A percentile compares a stretch with the other conserved stretches of the same genome.
phyloP scores from a whole-genome alignment of 2,888 invertebrate species.

The Ethmia dodecea region DNA sequence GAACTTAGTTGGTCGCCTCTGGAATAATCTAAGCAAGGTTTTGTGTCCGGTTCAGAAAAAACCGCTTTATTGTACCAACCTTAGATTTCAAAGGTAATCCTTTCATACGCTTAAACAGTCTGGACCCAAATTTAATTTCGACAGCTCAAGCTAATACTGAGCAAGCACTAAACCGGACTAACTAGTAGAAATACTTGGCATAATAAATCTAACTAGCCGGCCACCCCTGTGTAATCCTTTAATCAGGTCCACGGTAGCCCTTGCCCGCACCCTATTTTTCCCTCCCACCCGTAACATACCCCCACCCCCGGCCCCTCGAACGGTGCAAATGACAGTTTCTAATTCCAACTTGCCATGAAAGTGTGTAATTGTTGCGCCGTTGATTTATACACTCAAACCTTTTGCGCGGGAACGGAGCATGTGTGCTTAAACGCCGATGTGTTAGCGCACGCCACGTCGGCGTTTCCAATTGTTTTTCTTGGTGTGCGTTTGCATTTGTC shows the following conservation, averaged over 20 bases:
- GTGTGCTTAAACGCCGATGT: slow-evolving; percentile 32
- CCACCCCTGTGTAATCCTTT: slow-evolving; percentile 73
- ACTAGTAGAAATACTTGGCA: slow-evolving; percentile 72
- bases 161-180: slow-evolving; percentile 35
- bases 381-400: slow-evolving; percentile 73
- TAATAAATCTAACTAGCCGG: slow-evolving; percentile 76
- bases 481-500: slow-evolving; percentile 20
- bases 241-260: slow-evolving; percentile 74
- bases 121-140: neutral
- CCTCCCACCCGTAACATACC: slow-evolving; percentile 50
- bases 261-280: slow-evolving; percentile 72
- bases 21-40: too few species aligned
- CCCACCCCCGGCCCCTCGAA: slow-evolving; percentile 54
- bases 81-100: too few species aligned
- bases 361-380: slow-evolving; percentile 77
- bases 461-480: slow-evolving; percentile 4
- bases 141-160: neutral
- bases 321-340: slow-evolving; percentile 79
- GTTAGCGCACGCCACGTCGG: slow-evolving; percentile 2
- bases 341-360: slow-evolving; percentile 79
- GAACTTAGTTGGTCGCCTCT: too few species aligned
- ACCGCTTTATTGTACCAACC: too few species aligned
- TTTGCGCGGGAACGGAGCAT: slow-evolving; percentile 52
- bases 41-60: too few species aligned
- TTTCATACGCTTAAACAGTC: too few species aligned